Evolutionary conservation across 2,113 vertebrate genomes (phyloP).

Genomic region (Brienomyrus brachyistius): DNA sequence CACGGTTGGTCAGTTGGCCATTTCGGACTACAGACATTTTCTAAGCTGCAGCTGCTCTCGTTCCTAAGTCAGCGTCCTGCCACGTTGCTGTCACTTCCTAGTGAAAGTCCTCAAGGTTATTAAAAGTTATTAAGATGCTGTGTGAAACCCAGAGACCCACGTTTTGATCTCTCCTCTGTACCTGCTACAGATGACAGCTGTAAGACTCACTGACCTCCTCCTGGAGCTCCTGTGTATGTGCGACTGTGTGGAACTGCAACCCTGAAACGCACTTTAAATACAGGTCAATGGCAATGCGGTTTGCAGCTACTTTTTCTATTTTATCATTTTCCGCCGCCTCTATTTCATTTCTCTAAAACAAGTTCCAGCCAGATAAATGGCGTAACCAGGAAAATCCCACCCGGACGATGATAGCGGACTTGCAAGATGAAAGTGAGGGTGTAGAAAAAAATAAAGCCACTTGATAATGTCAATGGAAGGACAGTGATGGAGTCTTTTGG

Average conservation of each 20-base stretch:
- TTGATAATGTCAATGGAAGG: constrained; percentile 33
- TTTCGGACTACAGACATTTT: background rate
- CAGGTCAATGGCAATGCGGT: background rate
- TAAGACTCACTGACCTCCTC: background rate
- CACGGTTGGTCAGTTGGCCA: background rate
- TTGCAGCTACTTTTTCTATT: background rate
- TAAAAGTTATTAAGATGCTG: background rate
- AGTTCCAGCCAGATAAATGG: background rate
- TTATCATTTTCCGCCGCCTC: background rate
- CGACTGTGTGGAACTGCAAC: background rate
- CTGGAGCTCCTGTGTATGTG: background rate
- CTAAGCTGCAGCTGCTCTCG: background rate
- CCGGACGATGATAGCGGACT: constrained; percentile 2
- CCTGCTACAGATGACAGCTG: background rate
- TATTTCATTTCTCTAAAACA: constrained; percentile 12
- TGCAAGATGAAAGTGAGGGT: constrained; percentile 13
- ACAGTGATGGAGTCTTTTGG: constrained; percentile 29
- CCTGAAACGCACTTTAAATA: background rate
- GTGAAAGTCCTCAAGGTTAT: background rate
- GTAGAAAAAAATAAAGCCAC: constrained; percentile 14
- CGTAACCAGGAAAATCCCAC: background rate
- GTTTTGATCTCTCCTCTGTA: background rate
- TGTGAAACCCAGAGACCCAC: background rate
- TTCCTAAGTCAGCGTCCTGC: background rate
- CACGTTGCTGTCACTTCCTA: background rate